Percentiles rank a stretch among this genome's conserved stretches.
Conservation (phyloP, 2,797 vertebrate species). For the Bucorvus abyssinicus region DNA sequence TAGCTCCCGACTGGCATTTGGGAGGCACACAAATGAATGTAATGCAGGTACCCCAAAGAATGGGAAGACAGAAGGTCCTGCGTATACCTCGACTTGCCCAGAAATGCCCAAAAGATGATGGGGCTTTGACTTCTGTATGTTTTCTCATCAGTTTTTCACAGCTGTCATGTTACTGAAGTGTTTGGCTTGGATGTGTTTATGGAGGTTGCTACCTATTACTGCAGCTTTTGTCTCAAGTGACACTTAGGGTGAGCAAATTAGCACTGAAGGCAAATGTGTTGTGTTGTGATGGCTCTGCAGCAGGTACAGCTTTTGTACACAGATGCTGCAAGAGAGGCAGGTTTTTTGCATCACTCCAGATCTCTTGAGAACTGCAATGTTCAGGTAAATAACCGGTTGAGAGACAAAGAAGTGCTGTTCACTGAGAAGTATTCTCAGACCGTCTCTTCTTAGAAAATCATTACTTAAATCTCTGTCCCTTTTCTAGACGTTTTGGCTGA, state of each 20-base stretch:
- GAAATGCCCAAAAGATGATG: neutral
- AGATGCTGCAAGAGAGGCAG: slow-evolving; percentile 51
- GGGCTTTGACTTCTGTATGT: neutral
- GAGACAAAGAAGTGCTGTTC: slow-evolving; percentile 31
- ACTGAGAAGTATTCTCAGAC: slow-evolving; percentile 5
- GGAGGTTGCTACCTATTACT: neutral
- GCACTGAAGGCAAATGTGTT: slow-evolving; percentile 22
- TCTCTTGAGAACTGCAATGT: slow-evolving; percentile 62
- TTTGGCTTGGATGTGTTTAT: neutral
- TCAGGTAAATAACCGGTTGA: slow-evolving; percentile 43
- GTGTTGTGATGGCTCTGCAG: slow-evolving; percentile 1
- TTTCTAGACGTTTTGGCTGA: neutral
- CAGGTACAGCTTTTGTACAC: slow-evolving; percentile 53
- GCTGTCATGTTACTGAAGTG: neutral
- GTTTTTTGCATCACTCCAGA: slow-evolving; percentile 68
- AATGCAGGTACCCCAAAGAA: neutral
- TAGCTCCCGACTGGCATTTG: neutral
- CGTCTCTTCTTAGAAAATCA: neutral
- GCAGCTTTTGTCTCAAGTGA: slow-evolving; percentile 37
- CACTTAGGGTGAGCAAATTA: neutral
- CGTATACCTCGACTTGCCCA: neutral
- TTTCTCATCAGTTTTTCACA: neutral
- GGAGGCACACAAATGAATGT: neutral
- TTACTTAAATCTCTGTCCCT: neutral
- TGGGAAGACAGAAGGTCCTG: neutral